Conservation (phyloP, 1,140 invertebrate species). For the Sitobion miscanthi region DNA sequence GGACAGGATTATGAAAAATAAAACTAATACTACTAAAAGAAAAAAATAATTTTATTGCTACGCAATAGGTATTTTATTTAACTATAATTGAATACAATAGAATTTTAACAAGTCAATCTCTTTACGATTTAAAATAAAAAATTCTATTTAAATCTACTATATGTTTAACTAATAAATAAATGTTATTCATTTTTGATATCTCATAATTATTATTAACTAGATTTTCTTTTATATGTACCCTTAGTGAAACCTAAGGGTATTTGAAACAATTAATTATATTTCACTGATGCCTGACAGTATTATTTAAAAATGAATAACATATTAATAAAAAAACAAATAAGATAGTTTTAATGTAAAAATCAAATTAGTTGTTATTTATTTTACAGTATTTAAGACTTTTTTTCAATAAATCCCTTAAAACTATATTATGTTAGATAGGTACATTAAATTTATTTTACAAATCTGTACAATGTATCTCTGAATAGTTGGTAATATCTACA, state of each 20-base stretch:
- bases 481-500: background rate
- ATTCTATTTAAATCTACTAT: background rate
- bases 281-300: background rate
- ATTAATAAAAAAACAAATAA: background rate
- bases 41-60: background rate
- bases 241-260: background rate
- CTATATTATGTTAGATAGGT: background rate
- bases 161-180: background rate
- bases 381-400: background rate
- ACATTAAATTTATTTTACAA: background rate
- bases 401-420: background rate
- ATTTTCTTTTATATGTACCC: background rate
- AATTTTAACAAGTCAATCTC: background rate
- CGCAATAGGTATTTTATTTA: background rate
- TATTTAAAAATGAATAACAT: constrained; percentile 14
- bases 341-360: background rate
- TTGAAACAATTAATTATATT: background rate
- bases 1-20: background rate
- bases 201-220: background rate
- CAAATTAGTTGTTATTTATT: background rate
- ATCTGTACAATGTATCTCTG: background rate
- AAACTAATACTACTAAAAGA: background rate
- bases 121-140: constrained; percentile 4
- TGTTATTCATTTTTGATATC: background rate
- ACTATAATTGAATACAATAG: background rate